Evolutionary conservation across 2,113 vertebrate genomes (phyloP).

Genomic region (Alouatta palliata): DNA sequence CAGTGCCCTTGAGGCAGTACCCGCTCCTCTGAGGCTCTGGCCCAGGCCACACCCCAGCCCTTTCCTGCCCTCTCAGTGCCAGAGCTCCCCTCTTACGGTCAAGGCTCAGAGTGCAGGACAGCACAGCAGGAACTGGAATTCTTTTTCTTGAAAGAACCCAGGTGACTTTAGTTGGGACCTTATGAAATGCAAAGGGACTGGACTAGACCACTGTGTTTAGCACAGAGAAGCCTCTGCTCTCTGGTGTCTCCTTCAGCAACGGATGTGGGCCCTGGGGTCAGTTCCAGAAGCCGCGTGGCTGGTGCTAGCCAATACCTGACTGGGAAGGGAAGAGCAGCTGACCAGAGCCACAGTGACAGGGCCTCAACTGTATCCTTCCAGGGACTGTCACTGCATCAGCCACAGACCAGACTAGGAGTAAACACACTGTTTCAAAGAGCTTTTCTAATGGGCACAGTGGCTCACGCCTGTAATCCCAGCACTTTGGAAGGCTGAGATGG

Average conservation of each 20-base stretch:
- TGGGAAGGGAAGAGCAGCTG: not conserved
- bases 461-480: too few relatives aligned
- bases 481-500: too few relatives aligned
- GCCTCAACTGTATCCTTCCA: rapidly evolving
- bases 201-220: not conserved
- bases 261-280: not conserved
- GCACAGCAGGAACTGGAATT: too few relatives aligned
- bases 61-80: not conserved
- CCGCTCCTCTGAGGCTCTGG: too few relatives aligned
- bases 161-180: not conserved
- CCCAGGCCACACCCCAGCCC: rapidly evolving
- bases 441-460: not conserved
- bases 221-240: not conserved
- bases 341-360: rapidly evolving
- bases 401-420: not conserved
- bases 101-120: not conserved
- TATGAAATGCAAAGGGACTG: rapidly evolving
- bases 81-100: not conserved
- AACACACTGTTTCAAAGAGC: not conserved
- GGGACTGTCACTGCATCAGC: not conserved
- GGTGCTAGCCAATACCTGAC: not conserved
- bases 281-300: not conserved
- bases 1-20: too few relatives aligned
- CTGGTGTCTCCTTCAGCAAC: not conserved
- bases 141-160: not conserved